These are phyloP conservation scores for Hybos culiciformis DNA, from an alignment of 2,888 invertebrate species.

Conservation along the genomic window DNA sequence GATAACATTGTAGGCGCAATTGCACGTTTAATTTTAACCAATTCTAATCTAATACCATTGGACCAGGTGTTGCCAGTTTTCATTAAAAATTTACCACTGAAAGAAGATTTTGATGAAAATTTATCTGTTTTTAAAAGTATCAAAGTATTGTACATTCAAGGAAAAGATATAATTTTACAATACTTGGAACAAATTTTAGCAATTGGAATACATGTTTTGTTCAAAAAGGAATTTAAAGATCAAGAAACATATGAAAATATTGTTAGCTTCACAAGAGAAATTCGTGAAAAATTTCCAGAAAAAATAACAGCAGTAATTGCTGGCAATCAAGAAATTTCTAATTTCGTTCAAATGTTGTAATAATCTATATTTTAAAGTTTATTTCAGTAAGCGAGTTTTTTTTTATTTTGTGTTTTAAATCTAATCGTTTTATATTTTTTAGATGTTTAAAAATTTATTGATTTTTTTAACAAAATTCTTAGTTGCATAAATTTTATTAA, in stretches of 20 bases:
- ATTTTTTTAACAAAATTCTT: too few relatives aligned
- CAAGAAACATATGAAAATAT: constrained; percentile 25
- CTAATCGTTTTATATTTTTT: too few relatives aligned
- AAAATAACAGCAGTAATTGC: constrained; percentile 39
- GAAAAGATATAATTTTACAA: constrained; percentile 41
- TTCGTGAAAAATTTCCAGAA: constrained; percentile 42
- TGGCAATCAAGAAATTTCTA: constrained; percentile 25
- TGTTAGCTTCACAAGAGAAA: constrained; percentile 40
- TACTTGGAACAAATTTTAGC: constrained; percentile 42
- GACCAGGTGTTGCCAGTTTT: constrained; percentile 61
- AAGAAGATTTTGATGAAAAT: constrained; percentile 62
- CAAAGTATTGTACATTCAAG: constrained; percentile 45
- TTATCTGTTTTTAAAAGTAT: constrained; percentile 53
- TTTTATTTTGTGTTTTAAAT: too few relatives aligned
- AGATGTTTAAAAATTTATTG: too few relatives aligned
- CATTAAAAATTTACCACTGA: constrained; percentile 53
- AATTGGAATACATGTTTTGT: constrained; percentile 41
- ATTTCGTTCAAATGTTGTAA: not conserved
- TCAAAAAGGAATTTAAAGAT: constrained; percentile 40
- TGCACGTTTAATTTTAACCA: constrained; percentile 55
- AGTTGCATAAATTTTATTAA: too few relatives aligned
- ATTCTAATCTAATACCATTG: constrained; percentile 48
- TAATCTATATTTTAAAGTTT: too few relatives aligned
- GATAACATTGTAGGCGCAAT: constrained; percentile 70
- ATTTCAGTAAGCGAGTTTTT: too few relatives aligned